phyloP scores from a whole-genome alignment of 1,140 invertebrate species.

The Monochamus saltuarius region DNA sequence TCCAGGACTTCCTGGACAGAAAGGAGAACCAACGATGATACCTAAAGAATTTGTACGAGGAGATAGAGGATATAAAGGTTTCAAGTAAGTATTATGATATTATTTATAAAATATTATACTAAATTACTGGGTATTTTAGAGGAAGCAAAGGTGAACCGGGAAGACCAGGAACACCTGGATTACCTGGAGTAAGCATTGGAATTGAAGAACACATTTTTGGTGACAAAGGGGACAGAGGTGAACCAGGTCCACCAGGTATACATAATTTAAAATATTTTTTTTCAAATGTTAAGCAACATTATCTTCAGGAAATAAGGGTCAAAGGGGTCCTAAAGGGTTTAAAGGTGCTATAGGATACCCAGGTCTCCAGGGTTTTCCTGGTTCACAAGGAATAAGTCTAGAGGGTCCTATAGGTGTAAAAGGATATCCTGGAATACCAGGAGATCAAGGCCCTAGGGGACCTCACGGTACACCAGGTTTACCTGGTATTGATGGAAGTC shows the following conservation, averaged over 20 bases:
- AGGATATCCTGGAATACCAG: constrained; percentile 64
- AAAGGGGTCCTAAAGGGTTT: constrained; percentile 58
- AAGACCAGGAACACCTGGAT: constrained; percentile 46
- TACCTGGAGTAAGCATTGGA: constrained; percentile 36
- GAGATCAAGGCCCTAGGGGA: constrained; percentile 63
- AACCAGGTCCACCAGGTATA: constrained; percentile 41
- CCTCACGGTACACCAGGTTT: constrained; percentile 51
- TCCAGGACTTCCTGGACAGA: constrained; percentile 58
- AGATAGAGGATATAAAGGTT: constrained; percentile 48
- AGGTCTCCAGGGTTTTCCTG: constrained; percentile 63
- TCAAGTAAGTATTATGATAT: constrained; percentile 32
- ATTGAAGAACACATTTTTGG: constrained; percentile 30
- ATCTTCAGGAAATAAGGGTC: constrained; percentile 56
- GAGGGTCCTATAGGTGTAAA: constrained; percentile 62
- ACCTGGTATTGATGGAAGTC: constrained; percentile 59
- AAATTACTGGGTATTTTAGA: constrained; percentile 28
- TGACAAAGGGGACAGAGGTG: constrained; percentile 41
- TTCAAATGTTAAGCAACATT: constrained; percentile 12
- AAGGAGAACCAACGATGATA: constrained; percentile 54
- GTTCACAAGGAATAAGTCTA: constrained; percentile 61
- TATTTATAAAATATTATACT: constrained; percentile 7
- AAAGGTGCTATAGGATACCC: constrained; percentile 66
- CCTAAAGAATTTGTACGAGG: constrained; percentile 55
- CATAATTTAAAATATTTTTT: constrained; percentile 12
- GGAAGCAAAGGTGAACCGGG: constrained; percentile 48